Percentiles rank a stretch among this genome's conserved stretches.
These are phyloP conservation scores for Cyanoramphus novaezelandiae DNA, from an alignment of 2,113 vertebrate genomes.

Conservation along the genomic window DNA sequence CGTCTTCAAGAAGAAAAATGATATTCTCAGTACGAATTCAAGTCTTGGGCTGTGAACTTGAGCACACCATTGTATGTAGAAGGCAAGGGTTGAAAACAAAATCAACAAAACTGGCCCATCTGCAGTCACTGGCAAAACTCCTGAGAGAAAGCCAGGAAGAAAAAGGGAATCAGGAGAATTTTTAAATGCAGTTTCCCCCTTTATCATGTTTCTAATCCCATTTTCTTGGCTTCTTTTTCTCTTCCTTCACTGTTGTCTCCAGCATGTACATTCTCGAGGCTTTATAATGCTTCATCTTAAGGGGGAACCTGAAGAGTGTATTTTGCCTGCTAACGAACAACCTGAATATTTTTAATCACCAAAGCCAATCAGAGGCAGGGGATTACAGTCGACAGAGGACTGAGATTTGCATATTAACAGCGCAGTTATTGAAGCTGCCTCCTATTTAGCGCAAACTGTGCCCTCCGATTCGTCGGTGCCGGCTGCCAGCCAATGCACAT, in stretches of 20 bases:
- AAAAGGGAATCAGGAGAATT: neutral
- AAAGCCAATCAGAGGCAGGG: neutral
- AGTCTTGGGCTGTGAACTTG: neutral
- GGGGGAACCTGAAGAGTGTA: neutral
- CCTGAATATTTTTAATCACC: constrained; percentile 6
- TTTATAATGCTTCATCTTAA: neutral
- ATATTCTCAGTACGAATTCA: neutral
- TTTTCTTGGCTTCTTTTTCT: constrained; percentile 10
- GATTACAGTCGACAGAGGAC: neutral
- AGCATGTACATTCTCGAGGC: neutral
- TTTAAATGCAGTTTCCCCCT: neutral
- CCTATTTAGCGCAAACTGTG: neutral
- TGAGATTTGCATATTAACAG: constrained; percentile 64
- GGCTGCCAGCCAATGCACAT: neutral
- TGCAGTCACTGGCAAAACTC: constrained; percentile 11
- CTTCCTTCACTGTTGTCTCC: neutral
- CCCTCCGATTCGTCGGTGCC: neutral
- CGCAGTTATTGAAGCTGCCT: neutral
- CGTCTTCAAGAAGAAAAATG: neutral
- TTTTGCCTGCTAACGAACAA: constrained; percentile 30
- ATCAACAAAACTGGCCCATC: neutral
- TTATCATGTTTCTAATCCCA: neutral
- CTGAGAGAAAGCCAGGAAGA: neutral
- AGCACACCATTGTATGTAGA: neutral
- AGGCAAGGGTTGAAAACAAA: neutral